A percentile compares a stretch with the other conserved stretches of the same genome.
phyloP scores from a whole-genome alignment of 2,113 vertebrate species.

The Cynocephalus volans region DNA sequence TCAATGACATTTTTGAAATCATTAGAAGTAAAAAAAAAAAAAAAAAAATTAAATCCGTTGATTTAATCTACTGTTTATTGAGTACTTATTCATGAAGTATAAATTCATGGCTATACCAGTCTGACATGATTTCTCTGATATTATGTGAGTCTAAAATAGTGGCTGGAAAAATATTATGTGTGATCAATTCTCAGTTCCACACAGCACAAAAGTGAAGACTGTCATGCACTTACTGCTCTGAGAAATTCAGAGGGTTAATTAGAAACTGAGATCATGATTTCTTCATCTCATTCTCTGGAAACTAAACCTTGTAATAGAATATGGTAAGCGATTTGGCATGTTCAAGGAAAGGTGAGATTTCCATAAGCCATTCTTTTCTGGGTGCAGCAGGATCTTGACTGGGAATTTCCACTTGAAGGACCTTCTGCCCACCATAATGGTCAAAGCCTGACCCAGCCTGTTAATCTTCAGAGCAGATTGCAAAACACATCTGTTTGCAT shows the following conservation, averaged over 20 bases:
- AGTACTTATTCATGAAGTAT: constrained; percentile 43
- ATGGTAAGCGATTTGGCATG: neutral
- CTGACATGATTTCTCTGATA: constrained; percentile 11
- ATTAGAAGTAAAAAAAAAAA: constrained; percentile 50
- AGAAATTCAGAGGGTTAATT: constrained; percentile 41
- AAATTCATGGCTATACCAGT: neutral
- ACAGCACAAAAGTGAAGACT: constrained; percentile 26
- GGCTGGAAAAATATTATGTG: neutral
- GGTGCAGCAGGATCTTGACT: neutral
- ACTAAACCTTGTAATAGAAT: neutral
- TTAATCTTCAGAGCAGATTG: constrained; percentile 48
- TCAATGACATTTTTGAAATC: constrained; percentile 61
- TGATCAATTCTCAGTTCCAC: neutral
- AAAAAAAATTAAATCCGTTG: constrained; percentile 16
- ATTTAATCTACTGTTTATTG: constrained; percentile 62
- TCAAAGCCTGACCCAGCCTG: neutral
- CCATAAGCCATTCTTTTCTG: neutral
- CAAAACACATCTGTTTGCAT: constrained; percentile 53
- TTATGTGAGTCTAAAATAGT: constrained; percentile 20
- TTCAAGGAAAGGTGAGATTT: neutral
- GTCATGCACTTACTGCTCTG: neutral
- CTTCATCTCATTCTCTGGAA: constrained; percentile 10
- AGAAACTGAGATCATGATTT: constrained; percentile 34
- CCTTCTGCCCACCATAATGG: neutral
- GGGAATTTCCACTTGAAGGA: constrained; percentile 20